Evolutionary conservation across 2,888 invertebrate species (phyloP).

Genomic region (Caenorhabditis angaria): DNA sequence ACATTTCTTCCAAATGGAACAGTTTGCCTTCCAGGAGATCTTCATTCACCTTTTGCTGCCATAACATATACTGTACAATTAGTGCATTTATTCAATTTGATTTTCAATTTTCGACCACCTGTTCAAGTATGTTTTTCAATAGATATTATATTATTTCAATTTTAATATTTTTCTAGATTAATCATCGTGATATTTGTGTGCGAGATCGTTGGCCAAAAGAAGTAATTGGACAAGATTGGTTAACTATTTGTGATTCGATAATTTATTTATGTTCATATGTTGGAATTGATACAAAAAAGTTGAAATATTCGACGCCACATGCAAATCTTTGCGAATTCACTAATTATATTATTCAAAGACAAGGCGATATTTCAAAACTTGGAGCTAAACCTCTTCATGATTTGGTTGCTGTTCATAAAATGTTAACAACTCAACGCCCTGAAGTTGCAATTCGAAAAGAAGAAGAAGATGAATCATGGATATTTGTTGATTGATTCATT

Average conservation of each 20-base stretch:
- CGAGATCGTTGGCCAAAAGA: conserved; percentile 33
- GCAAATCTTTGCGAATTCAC: conserved; percentile 27
- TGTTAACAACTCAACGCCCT: conserved; percentile 23
- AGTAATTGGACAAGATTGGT: conserved; percentile 27
- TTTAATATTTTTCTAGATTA: conserved; percentile 12
- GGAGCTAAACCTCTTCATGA: conserved; percentile 25
- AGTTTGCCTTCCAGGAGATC: conserved; percentile 35
- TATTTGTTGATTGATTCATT: conserved; percentile 28
- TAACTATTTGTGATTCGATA: conserved; percentile 29
- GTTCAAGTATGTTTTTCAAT: conserved; percentile 8
- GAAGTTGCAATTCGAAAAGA: conserved; percentile 18
- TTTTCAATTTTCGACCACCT: conserved; percentile 49
- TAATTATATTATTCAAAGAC: conserved; percentile 16
- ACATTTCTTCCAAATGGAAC: conserved; percentile 26
- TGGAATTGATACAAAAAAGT: conserved; percentile 20
- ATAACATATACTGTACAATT: conserved; percentile 45
- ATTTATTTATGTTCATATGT: conserved; percentile 32
- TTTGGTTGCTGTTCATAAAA: conserved; percentile 22
- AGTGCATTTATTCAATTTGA: conserved; percentile 36
- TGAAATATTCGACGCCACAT: conserved; percentile 31
- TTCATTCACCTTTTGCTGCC: conserved; percentile 45
- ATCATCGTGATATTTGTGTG: conserved; percentile 35
- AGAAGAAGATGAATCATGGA: conserved; percentile 36
- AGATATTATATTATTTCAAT: neutral
- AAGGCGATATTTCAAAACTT: conserved; percentile 18